Percentiles rank a stretch among this genome's conserved stretches.
Evolutionary conservation across 2,888 invertebrate genomes (phyloP).

Genomic region (Bugula neritina): DNA sequence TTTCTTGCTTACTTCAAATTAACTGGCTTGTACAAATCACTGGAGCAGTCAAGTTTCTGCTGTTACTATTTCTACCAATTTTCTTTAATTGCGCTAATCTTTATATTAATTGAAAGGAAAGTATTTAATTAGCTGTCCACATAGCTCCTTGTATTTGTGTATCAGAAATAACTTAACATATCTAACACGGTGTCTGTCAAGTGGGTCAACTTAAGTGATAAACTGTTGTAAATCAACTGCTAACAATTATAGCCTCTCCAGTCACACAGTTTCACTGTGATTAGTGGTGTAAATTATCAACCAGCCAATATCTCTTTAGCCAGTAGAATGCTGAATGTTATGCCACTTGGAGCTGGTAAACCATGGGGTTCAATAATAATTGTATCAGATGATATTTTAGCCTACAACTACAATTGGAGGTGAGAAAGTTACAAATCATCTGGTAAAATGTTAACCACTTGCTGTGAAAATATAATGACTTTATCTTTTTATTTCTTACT

Average conservation of each 20-base stretch:
- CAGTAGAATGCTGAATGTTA: not conserved
- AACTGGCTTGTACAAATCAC: no score
- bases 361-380: not conserved
- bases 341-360: not conserved
- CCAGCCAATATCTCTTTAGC: no score
- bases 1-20: no score
- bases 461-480: conserved; percentile 5
- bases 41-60: no score
- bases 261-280: no score
- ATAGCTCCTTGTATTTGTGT: not conserved
- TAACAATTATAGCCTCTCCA: no score
- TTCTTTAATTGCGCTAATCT: no score
- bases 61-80: no score
- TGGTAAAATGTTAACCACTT: not conserved
- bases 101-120: no score
- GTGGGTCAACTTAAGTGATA: not conserved
- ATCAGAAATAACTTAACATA: not conserved
- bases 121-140: not conserved
- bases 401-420: not conserved
- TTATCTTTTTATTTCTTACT: conserved; percentile 9
- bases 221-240: no score
- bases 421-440: not conserved
- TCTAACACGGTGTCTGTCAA: not conserved
- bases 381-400: not conserved
- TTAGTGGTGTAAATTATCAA: not conserved